These are phyloP conservation scores for Saguinus midas DNA, from an alignment of 2,113 vertebrate species.

Conservation along the genomic window DNA sequence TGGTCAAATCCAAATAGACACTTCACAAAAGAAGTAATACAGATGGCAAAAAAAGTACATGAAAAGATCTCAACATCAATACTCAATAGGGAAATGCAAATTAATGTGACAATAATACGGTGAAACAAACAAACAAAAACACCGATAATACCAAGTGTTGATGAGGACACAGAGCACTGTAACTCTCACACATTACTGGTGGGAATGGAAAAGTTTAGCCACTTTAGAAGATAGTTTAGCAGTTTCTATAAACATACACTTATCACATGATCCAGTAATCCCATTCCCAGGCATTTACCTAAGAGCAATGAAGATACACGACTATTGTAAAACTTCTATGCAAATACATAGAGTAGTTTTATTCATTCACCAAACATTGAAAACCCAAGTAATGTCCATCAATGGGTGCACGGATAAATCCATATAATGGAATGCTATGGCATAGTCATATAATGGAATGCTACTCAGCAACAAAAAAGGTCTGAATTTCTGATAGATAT, in stretches of 20 bases:
- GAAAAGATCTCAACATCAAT: not conserved
- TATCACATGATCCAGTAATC: not conserved
- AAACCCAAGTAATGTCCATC: not conserved
- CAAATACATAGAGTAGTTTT: not conserved
- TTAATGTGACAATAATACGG: not conserved
- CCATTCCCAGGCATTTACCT: not conserved
- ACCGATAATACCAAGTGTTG: not conserved
- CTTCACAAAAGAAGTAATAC: not conserved
- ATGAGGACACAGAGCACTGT: not conserved
- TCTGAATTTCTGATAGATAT: not conserved
- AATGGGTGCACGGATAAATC: not conserved
- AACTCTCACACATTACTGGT: not conserved
- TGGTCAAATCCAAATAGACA: not conserved
- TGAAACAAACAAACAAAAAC: not conserved
- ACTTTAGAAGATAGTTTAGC: not conserved
- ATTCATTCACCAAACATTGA: not conserved
- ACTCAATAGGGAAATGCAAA: not conserved
- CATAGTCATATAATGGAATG: not conserved
- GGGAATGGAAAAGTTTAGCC: not conserved
- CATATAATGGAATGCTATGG: not conserved
- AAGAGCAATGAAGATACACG: not conserved
- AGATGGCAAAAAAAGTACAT: not conserved
- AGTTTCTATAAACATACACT: not conserved
- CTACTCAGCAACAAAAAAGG: not conserved
- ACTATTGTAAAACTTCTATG: not conserved